Evolutionary conservation across 2,113 vertebrate species (phyloP).

Genomic region (Cyanocitta stelleri): DNA sequence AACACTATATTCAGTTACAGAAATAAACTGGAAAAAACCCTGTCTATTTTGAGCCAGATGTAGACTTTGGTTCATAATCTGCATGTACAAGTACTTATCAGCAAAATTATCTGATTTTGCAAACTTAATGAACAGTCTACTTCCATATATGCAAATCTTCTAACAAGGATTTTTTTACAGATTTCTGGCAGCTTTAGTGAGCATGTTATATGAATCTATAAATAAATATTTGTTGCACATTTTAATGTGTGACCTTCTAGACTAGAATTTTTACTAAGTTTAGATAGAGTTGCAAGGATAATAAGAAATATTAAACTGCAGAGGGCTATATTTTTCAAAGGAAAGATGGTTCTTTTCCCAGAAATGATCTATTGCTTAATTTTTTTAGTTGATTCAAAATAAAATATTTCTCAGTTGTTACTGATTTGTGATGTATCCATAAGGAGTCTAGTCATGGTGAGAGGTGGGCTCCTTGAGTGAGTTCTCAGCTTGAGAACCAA

Average conservation of each 20-base stretch:
- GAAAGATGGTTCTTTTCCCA: background rate
- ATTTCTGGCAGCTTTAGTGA: background rate
- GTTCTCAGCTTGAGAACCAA: background rate
- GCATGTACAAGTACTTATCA: background rate
- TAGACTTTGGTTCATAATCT: background rate
- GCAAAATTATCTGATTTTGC: conserved; percentile 6
- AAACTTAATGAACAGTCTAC: background rate
- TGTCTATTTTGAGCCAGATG: background rate
- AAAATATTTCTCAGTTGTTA: background rate
- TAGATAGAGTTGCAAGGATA: background rate
- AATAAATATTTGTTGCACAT: background rate
- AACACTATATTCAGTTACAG: background rate
- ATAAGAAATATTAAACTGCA: background rate
- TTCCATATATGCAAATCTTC: background rate
- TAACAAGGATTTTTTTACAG: background rate
- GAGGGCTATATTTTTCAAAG: background rate
- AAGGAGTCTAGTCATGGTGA: background rate
- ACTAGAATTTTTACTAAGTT: background rate
- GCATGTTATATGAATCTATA: background rate
- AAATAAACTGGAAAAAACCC: background rate
- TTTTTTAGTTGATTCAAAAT: background rate
- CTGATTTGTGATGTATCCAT: background rate
- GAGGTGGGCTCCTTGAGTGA: background rate
- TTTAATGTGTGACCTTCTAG: background rate
- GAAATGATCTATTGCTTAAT: background rate